Conservation (phyloP, 2,113 vertebrate species). For the Myanophis thanlyinensis region DNA sequence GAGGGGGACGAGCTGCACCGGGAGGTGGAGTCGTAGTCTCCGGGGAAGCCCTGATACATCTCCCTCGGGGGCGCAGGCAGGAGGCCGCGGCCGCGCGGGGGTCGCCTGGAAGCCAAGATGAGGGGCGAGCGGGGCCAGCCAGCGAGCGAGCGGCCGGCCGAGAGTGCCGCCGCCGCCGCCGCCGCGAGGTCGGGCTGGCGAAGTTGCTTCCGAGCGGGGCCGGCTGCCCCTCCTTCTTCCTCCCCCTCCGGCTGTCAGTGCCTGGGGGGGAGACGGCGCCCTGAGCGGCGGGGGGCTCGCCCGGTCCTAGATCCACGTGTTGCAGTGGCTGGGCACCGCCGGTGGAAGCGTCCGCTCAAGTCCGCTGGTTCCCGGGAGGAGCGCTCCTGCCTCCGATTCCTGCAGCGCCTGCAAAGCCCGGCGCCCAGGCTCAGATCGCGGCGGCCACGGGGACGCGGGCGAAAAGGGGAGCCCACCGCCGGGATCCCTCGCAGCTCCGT, state of each 20-base stretch:
- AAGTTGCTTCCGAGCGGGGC: neutral
- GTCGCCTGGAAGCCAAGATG: conserved; percentile 72
- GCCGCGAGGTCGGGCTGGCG: neutral
- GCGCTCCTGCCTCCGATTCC: neutral
- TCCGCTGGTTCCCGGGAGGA: neutral
- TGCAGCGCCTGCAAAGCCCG: neutral
- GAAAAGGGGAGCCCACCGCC: conserved; percentile 8
- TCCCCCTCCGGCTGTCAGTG: neutral
- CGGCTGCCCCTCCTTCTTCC: neutral
- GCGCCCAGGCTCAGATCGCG: neutral
- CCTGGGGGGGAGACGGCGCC: conserved; percentile 18
- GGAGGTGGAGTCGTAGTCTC: conserved; percentile 91
- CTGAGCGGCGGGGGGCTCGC: neutral
- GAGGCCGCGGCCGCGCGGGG: conserved; percentile 74
- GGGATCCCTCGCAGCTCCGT: neutral
- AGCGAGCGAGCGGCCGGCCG: neutral
- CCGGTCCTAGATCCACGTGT: neutral
- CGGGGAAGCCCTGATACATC: conserved; percentile 95
- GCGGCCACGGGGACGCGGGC: neutral
- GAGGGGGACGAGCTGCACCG: conserved; percentile 92
- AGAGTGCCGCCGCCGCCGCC: neutral
- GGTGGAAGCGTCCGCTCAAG: neutral
- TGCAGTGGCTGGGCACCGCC: neutral
- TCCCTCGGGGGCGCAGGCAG: conserved; percentile 80
- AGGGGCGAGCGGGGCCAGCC: neutral